phyloP scores from a whole-genome alignment of 2,113 vertebrate genomes.

The Anolis sagrei region DNA sequence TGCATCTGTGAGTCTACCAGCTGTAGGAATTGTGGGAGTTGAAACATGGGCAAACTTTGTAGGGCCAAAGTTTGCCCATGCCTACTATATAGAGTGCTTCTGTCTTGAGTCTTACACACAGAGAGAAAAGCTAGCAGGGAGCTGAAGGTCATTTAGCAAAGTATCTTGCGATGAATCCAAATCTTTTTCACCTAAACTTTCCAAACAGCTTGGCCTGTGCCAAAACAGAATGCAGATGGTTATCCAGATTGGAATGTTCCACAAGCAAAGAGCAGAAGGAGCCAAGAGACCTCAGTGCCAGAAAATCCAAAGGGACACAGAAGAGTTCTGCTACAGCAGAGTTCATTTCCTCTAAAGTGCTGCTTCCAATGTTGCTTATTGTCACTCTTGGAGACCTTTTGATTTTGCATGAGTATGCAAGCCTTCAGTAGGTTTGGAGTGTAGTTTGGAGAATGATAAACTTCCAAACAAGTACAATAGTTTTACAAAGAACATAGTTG shows the following conservation, averaged over 20 bases:
- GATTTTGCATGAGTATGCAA: not conserved
- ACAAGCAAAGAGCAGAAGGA: constrained; percentile 9
- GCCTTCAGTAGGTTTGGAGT: not conserved
- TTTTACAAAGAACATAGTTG: not conserved
- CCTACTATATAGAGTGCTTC: not conserved
- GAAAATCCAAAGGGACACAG: not conserved
- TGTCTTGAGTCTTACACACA: not conserved
- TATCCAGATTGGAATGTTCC: constrained; percentile 25
- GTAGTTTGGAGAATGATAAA: not conserved
- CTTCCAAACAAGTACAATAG: not conserved
- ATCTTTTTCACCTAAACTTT: constrained; percentile 8
- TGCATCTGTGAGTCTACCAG: too few species aligned
- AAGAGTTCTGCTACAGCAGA: constrained; percentile 14
- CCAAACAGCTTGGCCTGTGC: not conserved
- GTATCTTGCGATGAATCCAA: not conserved
- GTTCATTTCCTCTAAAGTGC: not conserved
- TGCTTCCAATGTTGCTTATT: not conserved
- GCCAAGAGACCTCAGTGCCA: not conserved
- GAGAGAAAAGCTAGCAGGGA: not conserved
- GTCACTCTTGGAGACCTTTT: not conserved
- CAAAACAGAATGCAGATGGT: constrained; percentile 6
- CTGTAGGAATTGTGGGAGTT: too few species aligned
- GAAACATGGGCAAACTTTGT: too few species aligned
- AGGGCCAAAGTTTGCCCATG: too few species aligned
- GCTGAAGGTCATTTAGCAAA: not conserved